Base-by-base conservation (phyloP, 2,888 invertebrate genomes). In the Willowsia nigromaculata region DNA sequence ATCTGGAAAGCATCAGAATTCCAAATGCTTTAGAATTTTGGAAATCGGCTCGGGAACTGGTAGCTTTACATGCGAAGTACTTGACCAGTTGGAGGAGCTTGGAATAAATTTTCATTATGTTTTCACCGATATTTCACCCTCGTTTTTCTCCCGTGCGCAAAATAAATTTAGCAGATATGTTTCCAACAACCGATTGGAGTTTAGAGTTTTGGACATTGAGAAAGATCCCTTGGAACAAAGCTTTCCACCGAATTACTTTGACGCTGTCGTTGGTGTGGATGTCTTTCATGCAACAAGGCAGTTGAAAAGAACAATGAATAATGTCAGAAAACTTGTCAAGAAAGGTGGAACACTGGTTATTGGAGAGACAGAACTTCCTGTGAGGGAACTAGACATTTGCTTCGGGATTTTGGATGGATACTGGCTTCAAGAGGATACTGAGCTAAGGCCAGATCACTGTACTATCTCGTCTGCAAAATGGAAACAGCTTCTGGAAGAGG, bases 11-110 rank as follows among this genome's bases (percentile, higher is more conserved):
- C n/a, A n/a, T n/a, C n/a, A n/a, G n/a, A n/a, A n/a, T n/a, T n/a
- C 15, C 7, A 15, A 65, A 27, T 27, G 65, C 18, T 15, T 88
- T 0, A 18, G 78, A 9, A 78, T 88, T 9, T 27, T 83, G 30
- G 88, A 88, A 18, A 59, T 88, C 2, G 88, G 88, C 4, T 82
- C 83, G 3, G 88, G 88, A 11, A 88, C 88, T 7, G 88, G 88
- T 9, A 65, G 50, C 2, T 84, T 78, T 1, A 78, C 88, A 3
- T 3, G 33, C 30, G 1, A 13, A n/a, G 22, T 80, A 6, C 30
- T 86, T 0, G 59, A n/a, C 9, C n/a, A 18, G 6, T 30, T 80
- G 6, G 18, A 62, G 9, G 27, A 68, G n/a, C 15, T 7, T 0
- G 50, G 53, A 53, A 50, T 88, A 15, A 68, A 76, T 13, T 88